A percentile compares a stretch with the other conserved stretches of the same genome.
These are phyloP conservation scores for Muscicapa comitata DNA, from an alignment of 2,797 vertebrate genomes.

Conservation along the genomic window DNA sequence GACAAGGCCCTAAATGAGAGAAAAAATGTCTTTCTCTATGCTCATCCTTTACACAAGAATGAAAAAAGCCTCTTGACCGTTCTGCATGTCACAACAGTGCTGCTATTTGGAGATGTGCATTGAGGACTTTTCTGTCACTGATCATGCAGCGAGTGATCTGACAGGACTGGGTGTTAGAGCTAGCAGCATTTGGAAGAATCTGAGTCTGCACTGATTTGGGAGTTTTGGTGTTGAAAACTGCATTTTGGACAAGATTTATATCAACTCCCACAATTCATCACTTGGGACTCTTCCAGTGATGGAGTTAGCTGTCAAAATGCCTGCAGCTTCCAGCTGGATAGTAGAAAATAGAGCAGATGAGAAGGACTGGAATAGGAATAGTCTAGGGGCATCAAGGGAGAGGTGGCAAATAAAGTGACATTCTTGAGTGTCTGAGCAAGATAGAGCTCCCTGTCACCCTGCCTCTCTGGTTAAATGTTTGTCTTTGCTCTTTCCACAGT, in stretches of 20 bases:
- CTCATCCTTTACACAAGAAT: neutral
- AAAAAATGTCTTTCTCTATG: neutral
- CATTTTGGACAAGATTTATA: neutral
- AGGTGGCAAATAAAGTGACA: neutral
- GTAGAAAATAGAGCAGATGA: neutral
- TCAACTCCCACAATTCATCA: neutral
- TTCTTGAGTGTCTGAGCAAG: neutral
- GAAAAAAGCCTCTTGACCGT: neutral
- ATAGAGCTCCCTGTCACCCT: neutral
- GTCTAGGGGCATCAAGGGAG: neutral
- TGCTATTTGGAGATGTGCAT: neutral
- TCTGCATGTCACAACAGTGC: neutral
- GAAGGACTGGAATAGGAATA: neutral
- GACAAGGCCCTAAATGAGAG: neutral
- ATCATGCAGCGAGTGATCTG: neutral
- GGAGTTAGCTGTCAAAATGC: neutral
- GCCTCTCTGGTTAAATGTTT: neutral
- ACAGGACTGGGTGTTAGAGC: neutral
- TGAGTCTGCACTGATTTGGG: neutral
- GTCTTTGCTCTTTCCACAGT: neutral
- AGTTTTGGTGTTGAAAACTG: neutral
- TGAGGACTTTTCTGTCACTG: neutral
- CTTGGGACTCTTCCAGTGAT: neutral
- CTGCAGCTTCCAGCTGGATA: neutral
- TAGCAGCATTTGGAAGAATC: neutral